Evolutionary conservation across 2,888 invertebrate genomes (phyloP).

Genomic region (Lepidocyrtoides sp.): DNA sequence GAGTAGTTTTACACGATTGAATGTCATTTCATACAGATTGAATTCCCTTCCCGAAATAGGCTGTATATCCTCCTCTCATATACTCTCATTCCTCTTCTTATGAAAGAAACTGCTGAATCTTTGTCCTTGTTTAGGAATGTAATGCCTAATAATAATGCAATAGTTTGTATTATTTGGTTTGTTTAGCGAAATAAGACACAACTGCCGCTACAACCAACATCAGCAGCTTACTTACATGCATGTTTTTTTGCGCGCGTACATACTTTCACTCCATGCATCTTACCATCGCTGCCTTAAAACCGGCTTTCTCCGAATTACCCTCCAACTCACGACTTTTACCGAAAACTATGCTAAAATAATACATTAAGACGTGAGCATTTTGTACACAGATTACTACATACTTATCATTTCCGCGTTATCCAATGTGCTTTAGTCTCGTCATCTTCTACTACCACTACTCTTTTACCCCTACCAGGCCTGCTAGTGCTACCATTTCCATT

Average conservation of each 20-base stretch:
- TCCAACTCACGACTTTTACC: slow-evolving; percentile 57
- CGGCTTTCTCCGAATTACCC: slow-evolving; percentile 64
- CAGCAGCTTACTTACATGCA: not conserved
- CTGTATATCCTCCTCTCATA: not conserved
- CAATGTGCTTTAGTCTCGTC: not conserved
- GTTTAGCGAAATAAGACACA: not conserved
- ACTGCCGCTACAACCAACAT: not conserved
- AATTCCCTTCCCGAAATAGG: too few relatives aligned
- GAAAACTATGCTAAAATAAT: slow-evolving; percentile 23
- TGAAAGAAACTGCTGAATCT: slow-evolving; percentile 50
- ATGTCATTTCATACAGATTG: too few relatives aligned
- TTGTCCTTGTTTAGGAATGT: slow-evolving; percentile 59
- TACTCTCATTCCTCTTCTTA: not conserved
- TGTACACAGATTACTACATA: not conserved
- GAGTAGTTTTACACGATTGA: too few relatives aligned
- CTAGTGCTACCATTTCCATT: too few relatives aligned
- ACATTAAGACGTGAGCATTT: not conserved
- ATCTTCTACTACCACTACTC: not conserved
- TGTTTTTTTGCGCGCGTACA: not conserved
- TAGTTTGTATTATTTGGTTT: not conserved
- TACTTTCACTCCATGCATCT: slow-evolving; percentile 42
- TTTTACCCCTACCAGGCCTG: too few relatives aligned
- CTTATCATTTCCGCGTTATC: slow-evolving; percentile 21
- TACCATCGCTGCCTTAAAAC: not conserved
- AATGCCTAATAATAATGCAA: slow-evolving; percentile 9